Evolutionary conservation across 2,797 vertebrate genomes (phyloP).

Genomic region (Pachyuromys duprasi): DNA sequence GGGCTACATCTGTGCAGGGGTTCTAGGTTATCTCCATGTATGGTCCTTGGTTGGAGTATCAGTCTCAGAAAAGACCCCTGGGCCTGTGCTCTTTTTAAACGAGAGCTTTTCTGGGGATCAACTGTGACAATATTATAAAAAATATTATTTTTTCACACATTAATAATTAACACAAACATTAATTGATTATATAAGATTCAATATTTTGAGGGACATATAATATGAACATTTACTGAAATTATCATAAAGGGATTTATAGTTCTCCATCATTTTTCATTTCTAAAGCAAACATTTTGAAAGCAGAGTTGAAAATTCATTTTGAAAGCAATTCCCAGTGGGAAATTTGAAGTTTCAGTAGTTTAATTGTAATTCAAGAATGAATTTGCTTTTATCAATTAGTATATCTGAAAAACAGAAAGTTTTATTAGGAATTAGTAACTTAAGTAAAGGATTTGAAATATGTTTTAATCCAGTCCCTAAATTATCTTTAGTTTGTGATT

Average conservation of each 20-base stretch:
- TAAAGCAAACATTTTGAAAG: constrained; percentile 41
- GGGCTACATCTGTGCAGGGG: no score
- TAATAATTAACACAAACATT: neutral
- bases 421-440: constrained; percentile 38
- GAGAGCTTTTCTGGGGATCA: constrained; percentile 29
- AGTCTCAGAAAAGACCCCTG: no score
- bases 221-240: constrained; percentile 16
- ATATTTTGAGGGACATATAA: neutral
- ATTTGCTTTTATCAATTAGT: constrained; percentile 37
- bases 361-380: constrained; percentile 31
- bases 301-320: constrained; percentile 2
- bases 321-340: constrained; percentile 40
- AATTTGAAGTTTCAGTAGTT: constrained; percentile 29
- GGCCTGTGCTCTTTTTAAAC: neutral
- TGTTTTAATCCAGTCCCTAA: constrained; percentile 33
- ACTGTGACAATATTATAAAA: constrained; percentile 5
- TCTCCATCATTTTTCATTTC: constrained; percentile 1
- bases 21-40: no score
- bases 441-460: constrained; percentile 25
- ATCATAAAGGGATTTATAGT: constrained; percentile 20
- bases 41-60: no score
- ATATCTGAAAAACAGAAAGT: constrained; percentile 39
- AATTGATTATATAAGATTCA: neutral
- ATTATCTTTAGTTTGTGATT: constrained; percentile 42
- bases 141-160: neutral